Evolutionary conservation across 2,113 vertebrate genomes (phyloP), one percentile per base, ranked within the genome.

Genomic region (Bubo blakistoni): DNA sequence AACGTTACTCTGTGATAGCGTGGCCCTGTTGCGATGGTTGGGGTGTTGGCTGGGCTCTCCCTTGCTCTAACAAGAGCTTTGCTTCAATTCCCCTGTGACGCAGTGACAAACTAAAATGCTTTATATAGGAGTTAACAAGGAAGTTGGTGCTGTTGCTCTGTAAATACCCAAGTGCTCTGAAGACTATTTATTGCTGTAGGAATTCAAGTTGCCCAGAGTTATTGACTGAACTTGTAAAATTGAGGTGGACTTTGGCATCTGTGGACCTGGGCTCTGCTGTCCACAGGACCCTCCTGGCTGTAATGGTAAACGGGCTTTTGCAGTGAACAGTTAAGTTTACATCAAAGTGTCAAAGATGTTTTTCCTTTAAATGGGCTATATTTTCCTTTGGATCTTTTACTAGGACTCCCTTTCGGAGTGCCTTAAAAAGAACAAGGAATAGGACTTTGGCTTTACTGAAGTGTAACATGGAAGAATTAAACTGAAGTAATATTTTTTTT

Each of bases 11-110:
- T 32, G 44, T 36, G 73, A 8, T 7, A 16, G 14, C 44, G n/a
- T 30, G 66, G 62, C 84, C 32, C 32, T 14, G 11, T 17, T 58
- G 34, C 0, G 0, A 2, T 49, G 42, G 27, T 3, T 70, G 69
- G 34, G 36, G 4, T 9, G 6, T 38, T 70, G 73, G 7, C 72
- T 3, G 8, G 40, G 16, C 46, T 46, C 7, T 46, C 6, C 36
- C 7, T 0, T 20, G 7, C 80, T 67, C 36, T 40, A 12, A 32
- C 12, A 76, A 49, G 22, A 82, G 49, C 36, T 85, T 49, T 73
- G 52, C 52, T 54, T 83, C 59, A 34, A 0, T 57, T 88, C 11
- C 19, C 32, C 16, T 0, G 0, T 63, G 62, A 16, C 2, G 4
- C 61, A 58, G 52, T 61, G 91, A 52, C 46, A 77, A 74, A 69